phyloP scores from a whole-genome alignment of 2,888 invertebrate genomes.

The Diplolepis rosae region DNA sequence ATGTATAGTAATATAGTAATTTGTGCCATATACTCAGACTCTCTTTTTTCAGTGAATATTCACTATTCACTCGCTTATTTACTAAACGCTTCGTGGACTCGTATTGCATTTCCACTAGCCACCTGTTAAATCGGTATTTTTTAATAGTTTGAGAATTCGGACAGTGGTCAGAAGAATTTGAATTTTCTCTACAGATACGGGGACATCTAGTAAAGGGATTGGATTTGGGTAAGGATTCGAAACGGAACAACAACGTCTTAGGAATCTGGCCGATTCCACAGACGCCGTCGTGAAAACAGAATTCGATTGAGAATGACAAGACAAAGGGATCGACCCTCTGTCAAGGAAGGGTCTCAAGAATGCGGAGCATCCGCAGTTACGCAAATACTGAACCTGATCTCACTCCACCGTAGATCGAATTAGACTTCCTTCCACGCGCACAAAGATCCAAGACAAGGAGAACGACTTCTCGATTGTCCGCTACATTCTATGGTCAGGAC shows the following conservation, averaged over 20 bases:
- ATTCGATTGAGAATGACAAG: conserved; percentile 71
- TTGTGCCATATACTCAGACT: too few relatives aligned
- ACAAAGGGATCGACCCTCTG: conserved; percentile 52
- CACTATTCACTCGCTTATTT: too few relatives aligned
- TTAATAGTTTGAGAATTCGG: conserved; percentile 61
- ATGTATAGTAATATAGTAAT: too few relatives aligned
- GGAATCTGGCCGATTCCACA: conserved; percentile 68
- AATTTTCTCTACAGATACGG: conserved; percentile 54
- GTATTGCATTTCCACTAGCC: neutral
- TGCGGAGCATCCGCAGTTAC: conserved; percentile 66
- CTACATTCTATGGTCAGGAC: neutral
- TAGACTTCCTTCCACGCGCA: conserved; percentile 46
- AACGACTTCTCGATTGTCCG: conserved; percentile 2
- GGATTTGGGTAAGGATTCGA: conserved; percentile 41
- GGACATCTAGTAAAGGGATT: conserved; percentile 37
- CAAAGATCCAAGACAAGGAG: conserved; percentile 13
- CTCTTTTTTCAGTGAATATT: too few relatives aligned
- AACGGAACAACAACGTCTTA: conserved; percentile 61
- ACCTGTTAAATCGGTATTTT: conserved; percentile 71
- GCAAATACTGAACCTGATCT: conserved; percentile 65
- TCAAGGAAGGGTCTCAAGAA: conserved; percentile 58
- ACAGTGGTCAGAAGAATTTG: conserved; percentile 68
- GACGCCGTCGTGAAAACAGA: conserved; percentile 65
- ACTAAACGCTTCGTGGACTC: too few relatives aligned
- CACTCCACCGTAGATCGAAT: conserved; percentile 57